Evolutionary conservation across 2,797 vertebrate species (phyloP).

Genomic region (Lacerta bilineata): DNA sequence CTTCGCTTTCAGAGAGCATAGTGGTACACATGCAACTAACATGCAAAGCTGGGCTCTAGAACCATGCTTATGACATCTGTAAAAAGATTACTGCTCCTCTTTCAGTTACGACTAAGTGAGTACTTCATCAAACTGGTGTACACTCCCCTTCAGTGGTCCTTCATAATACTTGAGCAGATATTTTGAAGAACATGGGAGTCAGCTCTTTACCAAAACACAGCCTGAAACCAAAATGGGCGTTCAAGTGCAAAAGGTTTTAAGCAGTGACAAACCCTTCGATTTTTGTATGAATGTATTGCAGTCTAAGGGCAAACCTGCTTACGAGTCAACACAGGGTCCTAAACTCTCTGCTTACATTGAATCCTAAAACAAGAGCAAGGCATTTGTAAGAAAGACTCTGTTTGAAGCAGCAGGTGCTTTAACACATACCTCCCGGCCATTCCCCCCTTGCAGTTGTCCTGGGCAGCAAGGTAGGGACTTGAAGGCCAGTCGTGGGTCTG

Average conservation of each 20-base stretch:
- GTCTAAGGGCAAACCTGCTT: neutral
- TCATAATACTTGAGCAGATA: neutral
- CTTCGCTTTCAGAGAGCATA: neutral
- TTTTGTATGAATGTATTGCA: neutral
- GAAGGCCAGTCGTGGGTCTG: too few relatives aligned
- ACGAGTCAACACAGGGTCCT: too few relatives aligned
- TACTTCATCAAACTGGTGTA: neutral
- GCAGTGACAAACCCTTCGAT: neutral
- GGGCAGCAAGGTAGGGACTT: too few relatives aligned
- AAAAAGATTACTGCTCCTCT: neutral
- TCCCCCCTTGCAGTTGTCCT: neutral
- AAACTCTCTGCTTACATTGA: neutral
- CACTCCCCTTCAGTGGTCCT: neutral
- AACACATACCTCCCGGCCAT: neutral
- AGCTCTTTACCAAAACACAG: neutral
- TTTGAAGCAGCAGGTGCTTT: neutral
- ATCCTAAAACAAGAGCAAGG: neutral
- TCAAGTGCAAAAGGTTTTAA: neutral
- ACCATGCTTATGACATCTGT: neutral
- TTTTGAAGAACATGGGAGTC: neutral
- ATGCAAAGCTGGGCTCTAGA: neutral
- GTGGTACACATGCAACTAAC: neutral
- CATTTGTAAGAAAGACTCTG: neutral
- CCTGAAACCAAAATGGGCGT: conserved; percentile 3
- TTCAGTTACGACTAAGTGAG: neutral